These are phyloP conservation scores for Drosophila yooni DNA, from an alignment of 2,888 invertebrate species.

Conservation along the genomic window DNA sequence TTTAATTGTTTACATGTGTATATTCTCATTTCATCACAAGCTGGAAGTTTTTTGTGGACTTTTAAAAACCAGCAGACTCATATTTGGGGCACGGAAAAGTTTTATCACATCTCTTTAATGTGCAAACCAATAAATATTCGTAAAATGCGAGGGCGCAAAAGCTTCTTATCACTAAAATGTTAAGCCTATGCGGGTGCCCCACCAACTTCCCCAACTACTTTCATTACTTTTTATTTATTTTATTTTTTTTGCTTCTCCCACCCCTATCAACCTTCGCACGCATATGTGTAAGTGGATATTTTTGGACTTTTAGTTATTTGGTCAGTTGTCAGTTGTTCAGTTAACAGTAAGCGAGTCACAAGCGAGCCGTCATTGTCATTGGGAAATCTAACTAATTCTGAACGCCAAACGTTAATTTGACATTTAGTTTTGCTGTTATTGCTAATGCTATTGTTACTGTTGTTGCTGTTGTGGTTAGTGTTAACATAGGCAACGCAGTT, in stretches of 20 bases:
- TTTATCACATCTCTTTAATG: constrained; percentile 9
- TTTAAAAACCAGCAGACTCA: neutral
- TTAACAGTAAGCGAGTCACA: constrained; percentile 37
- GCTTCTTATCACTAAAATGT: constrained; percentile 51
- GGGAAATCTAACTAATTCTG: constrained; percentile 57
- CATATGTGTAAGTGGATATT: neutral
- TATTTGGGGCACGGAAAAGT: neutral
- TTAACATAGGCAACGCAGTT: constrained; percentile 16
- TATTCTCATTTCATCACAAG: neutral
- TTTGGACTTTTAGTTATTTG: constrained; percentile 38
- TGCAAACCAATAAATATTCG: neutral
- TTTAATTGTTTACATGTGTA: neutral
- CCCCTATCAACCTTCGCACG: neutral
- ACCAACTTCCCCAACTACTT: constrained; percentile 54
- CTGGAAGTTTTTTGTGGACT: neutral
- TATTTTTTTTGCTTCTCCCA: neutral
- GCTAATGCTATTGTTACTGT: constrained; percentile 7
- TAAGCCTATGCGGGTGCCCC: constrained; percentile 60
- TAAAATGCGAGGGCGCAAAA: constrained; percentile 7
- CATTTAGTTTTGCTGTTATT: constrained; percentile 69
- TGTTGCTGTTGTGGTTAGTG: constrained; percentile 8
- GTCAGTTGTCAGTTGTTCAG: constrained; percentile 29
- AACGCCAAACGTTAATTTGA: constrained; percentile 71
- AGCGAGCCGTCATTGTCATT: constrained; percentile 35
- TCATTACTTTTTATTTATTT: constrained; percentile 36